Evolutionary conservation across 2,797 vertebrate species (phyloP).

Genomic region (Erethizon dorsatum): DNA sequence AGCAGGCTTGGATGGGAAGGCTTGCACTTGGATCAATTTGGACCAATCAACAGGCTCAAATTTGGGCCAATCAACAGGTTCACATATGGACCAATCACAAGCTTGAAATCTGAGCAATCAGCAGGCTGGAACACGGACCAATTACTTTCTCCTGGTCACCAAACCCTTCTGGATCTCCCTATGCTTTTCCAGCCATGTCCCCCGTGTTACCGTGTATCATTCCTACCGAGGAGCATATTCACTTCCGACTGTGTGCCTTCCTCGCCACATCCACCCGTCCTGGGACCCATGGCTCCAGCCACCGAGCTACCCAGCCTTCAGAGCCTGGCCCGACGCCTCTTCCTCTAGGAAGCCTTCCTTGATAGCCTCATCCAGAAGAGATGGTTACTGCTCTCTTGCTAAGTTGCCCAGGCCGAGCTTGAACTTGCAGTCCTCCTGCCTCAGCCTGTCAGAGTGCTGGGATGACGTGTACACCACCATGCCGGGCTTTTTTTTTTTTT

Average conservation of each 20-base stretch:
- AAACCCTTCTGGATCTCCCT: not conserved
- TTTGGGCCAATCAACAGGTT: not conserved
- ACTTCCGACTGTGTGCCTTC: too few relatives aligned
- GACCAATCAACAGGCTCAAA: not conserved
- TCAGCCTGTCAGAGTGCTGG: not conserved
- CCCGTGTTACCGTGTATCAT: not conserved
- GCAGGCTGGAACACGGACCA: not conserved
- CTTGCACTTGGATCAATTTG: not conserved
- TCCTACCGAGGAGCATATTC: not conserved
- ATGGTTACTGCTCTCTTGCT: not conserved
- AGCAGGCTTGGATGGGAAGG: not conserved
- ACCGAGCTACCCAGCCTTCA: not conserved
- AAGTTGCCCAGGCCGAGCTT: not conserved
- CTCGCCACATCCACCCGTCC: not conserved
- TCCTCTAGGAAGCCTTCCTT: not conserved
- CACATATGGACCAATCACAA: not conserved
- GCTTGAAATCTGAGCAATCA: not conserved
- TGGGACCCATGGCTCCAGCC: not conserved
- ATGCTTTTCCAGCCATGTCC: not conserved
- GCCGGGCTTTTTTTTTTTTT: not conserved
- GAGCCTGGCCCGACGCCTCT: not conserved
- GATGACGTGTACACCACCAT: not conserved
- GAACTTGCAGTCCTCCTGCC: not conserved
- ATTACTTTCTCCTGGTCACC: not conserved
- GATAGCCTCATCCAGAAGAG: not conserved